A percentile compares a stretch with the other conserved stretches of the same genome.
Evolutionary conservation across 2,113 vertebrate genomes (phyloP).

Genomic region (Eira barbara): DNA sequence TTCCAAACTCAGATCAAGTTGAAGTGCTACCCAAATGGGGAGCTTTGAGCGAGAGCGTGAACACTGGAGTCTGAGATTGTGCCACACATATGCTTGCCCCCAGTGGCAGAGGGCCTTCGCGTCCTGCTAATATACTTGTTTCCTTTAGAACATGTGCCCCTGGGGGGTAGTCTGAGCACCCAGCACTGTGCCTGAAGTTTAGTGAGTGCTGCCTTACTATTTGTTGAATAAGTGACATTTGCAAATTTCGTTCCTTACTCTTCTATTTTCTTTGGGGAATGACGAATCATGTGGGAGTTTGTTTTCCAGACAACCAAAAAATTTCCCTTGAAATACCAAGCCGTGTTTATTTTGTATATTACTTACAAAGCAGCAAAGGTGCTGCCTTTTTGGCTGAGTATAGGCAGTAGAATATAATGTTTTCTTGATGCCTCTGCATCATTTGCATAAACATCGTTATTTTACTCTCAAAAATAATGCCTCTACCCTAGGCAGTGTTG

Average conservation of each 20-base stretch:
- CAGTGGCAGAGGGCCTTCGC: rapidly evolving
- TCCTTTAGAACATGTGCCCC: not conserved
- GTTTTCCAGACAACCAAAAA: not conserved
- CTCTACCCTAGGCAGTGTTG: not conserved
- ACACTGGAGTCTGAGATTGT: not conserved
- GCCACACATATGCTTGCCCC: rapidly evolving
- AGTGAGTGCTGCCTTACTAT: rapidly evolving
- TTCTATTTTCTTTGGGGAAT: not conserved
- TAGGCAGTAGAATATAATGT: not conserved
- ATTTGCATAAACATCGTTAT: not conserved
- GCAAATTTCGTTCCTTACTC: not conserved
- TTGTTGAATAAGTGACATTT: not conserved
- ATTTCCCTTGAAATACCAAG: not conserved
- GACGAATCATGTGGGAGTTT: not conserved
- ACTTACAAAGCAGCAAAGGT: not conserved
- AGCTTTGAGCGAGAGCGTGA: not conserved
- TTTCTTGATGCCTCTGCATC: not conserved
- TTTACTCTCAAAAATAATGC: not conserved
- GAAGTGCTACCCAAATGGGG: not conserved
- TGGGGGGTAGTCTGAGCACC: not conserved
- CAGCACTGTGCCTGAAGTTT: not conserved
- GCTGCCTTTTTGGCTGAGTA: not conserved
- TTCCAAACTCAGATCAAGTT: not conserved
- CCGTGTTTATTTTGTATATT: not conserved
- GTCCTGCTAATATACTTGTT: not conserved